Evolutionary conservation across 2,888 invertebrate species (phyloP).

Genomic region (Antheraea yamamai): DNA sequence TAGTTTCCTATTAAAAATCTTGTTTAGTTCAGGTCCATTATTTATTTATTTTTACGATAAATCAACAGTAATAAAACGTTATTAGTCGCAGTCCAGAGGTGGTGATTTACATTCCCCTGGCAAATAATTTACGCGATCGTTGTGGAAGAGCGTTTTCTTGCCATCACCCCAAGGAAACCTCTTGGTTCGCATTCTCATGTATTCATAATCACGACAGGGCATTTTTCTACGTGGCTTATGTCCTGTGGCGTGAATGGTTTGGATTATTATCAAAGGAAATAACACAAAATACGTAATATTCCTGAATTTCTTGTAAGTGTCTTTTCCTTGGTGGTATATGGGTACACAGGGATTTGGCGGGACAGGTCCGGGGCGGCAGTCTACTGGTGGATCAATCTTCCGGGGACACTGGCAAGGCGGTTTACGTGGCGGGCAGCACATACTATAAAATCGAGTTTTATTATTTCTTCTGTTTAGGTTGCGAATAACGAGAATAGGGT

Average conservation of each 20-base stretch:
- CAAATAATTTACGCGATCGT: conserved; percentile 85
- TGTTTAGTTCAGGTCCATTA: conserved; percentile 18
- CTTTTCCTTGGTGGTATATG: conserved; percentile 49
- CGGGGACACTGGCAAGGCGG: conserved; percentile 45
- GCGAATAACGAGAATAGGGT: neutral
- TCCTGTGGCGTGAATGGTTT: conserved; percentile 41
- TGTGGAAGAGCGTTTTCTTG: conserved; percentile 91
- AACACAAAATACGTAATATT: conserved; percentile 53
- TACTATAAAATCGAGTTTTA: conserved; percentile 36
- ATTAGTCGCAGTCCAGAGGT: conserved; percentile 56
- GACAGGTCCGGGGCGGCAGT: conserved; percentile 49
- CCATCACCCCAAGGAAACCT: conserved; percentile 97
- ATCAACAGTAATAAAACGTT: neutral
- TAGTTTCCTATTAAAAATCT: neutral
- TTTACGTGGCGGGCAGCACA: conserved; percentile 52
- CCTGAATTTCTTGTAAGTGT: conserved; percentile 57
- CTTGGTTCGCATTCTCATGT: conserved; percentile 89
- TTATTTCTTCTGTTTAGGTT: conserved; percentile 9
- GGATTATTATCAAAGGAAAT: conserved; percentile 59
- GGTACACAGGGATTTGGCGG: conserved; percentile 61
- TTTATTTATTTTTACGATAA: neutral
- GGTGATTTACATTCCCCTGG: conserved; percentile 66
- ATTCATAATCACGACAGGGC: conserved; percentile 84
- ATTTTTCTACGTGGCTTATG: conserved; percentile 44
- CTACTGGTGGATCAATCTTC: conserved; percentile 49